Evolutionary conservation across 2,888 invertebrate species (phyloP).

Genomic region (Cosmopolites sordidus): DNA sequence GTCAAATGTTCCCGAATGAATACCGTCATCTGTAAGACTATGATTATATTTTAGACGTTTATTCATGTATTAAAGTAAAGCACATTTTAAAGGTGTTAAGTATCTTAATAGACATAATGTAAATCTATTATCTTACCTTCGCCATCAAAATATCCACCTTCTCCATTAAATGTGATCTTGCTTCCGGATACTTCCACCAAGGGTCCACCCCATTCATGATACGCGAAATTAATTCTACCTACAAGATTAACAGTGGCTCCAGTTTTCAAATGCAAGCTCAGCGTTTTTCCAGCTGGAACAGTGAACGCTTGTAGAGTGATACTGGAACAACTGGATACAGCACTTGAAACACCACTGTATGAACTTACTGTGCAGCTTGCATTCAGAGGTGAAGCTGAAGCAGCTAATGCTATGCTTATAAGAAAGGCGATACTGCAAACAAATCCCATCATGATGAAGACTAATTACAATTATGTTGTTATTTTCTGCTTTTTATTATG

Average conservation of each 20-base stretch:
- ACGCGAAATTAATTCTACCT: constrained; percentile 14
- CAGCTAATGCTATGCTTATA: too few species aligned
- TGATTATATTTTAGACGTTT: too few species aligned
- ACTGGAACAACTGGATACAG: constrained; percentile 11
- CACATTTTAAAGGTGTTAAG: too few species aligned
- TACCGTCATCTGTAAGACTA: too few species aligned
- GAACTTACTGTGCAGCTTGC: not conserved
- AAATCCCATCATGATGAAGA: too few species aligned
- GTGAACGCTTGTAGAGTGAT: constrained; percentile 4
- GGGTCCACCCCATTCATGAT: constrained; percentile 10
- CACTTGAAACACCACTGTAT: constrained; percentile 6
- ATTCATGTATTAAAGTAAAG: too few species aligned
- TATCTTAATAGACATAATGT: too few species aligned
- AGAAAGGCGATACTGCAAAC: too few species aligned
- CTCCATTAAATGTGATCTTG: constrained; percentile 1
- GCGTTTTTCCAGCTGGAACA: constrained; percentile 19
- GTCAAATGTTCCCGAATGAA: too few species aligned
- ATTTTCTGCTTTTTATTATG: too few species aligned
- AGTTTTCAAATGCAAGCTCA: constrained; percentile 10
- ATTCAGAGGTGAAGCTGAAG: not conserved
- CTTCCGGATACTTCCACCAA: constrained; percentile 7
- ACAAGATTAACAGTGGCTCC: constrained; percentile 12
- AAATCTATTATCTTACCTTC: too few species aligned
- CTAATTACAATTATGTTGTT: too few species aligned
- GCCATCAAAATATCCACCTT: constrained; percentile 11